A percentile compares a stretch with the other conserved stretches of the same genome.
Conservation (phyloP, 1,140 invertebrate genomes). For the Sarcophaga bullata region DNA sequence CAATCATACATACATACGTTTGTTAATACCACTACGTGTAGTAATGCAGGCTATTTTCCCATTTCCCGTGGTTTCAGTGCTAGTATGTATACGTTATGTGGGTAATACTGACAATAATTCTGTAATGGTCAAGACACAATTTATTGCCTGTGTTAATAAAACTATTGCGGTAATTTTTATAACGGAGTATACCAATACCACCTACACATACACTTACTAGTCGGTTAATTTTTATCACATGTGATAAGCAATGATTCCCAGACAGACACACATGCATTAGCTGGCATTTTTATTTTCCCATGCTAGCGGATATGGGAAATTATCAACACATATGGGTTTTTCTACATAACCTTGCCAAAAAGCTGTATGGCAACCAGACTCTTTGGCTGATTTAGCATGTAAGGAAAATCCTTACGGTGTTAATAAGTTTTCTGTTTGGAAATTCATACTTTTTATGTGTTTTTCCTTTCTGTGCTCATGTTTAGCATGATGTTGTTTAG, state of each 20-base stretch:
- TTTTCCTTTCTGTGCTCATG: background rate
- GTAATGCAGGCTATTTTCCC: background rate
- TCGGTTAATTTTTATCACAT: background rate
- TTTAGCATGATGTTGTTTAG: background rate
- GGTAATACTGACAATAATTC: slow-evolving; percentile 32
- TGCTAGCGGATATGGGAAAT: background rate
- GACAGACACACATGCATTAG: background rate
- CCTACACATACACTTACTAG: background rate
- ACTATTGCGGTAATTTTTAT: slow-evolving; percentile 39
- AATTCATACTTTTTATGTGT: background rate
- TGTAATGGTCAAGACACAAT: slow-evolving; percentile 30
- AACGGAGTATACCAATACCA: too few species aligned
- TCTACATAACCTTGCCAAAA: background rate
- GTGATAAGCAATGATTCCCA: background rate
- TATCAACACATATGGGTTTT: slow-evolving; percentile 6
- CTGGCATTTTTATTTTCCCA: background rate
- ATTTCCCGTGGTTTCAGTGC: background rate
- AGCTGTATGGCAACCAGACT: too few species aligned
- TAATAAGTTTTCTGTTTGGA: slow-evolving; percentile 3
- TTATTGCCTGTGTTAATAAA: slow-evolving; percentile 35
- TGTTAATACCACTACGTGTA: background rate
- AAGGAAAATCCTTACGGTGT: slow-evolving; percentile 5
- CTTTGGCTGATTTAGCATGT: background rate
- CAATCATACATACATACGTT: too few species aligned
- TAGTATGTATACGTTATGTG: background rate